phyloP scores from a whole-genome alignment of 2,888 invertebrate species.

The Linnaemya tessellans region DNA sequence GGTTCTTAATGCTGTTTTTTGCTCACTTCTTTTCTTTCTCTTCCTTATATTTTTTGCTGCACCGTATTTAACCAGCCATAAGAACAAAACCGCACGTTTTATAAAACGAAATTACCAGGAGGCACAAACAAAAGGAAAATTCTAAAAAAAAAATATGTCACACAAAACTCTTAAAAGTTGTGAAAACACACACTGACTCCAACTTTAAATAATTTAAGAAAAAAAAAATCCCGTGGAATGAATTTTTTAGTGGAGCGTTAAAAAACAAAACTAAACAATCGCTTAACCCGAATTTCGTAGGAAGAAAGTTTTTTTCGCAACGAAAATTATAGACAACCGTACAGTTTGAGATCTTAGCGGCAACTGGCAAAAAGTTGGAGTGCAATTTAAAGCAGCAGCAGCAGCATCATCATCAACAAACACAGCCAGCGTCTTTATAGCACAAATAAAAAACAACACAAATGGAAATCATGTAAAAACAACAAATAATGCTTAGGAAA shows the following conservation, averaged over 20 bases:
- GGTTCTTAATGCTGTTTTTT: constrained; percentile 11
- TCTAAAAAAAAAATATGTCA: constrained; percentile 25
- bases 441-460: constrained; percentile 28
- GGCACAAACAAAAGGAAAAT: constrained; percentile 20
- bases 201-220: not conserved
- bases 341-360: constrained; percentile 70
- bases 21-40: not conserved
- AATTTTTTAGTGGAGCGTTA: constrained; percentile 9
- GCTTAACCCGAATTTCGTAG: constrained; percentile 46
- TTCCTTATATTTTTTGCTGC: constrained; percentile 26
- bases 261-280: constrained; percentile 10
- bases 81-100: constrained; percentile 61
- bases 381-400: constrained; percentile 57
- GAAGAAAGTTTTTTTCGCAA: constrained; percentile 14
- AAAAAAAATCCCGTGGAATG: not conserved
- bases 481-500: constrained; percentile 28
- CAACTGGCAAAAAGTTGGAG: constrained; percentile 66
- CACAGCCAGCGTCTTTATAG: not conserved
- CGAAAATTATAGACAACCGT: constrained; percentile 48
- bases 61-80: constrained; percentile 61
- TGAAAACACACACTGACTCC: not conserved
- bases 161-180: not conserved
- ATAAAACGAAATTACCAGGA: constrained; percentile 39
- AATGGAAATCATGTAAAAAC: constrained; percentile 10
- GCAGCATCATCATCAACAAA: constrained; percentile 16